Base-by-base conservation (phyloP, 2,797 vertebrate genomes). In the Pipistrellus pygmaeus region DNA sequence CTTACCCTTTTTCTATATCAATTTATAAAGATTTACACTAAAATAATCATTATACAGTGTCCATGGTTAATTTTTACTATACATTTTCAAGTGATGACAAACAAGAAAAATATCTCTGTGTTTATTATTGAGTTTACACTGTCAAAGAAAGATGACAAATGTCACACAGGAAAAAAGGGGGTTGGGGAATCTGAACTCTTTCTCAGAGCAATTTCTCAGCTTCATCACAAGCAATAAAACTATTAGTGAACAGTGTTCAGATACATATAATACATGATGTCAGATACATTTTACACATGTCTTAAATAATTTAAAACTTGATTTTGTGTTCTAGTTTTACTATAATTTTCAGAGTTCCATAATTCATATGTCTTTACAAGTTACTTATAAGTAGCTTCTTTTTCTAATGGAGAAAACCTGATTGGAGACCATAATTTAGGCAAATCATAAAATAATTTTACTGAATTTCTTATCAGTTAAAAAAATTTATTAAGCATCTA, bases 101-200 rank as follows among this genome's bases (percentile, higher is more conserved):
- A 88, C 8, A 81, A 88, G 51, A 90, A 89, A 91, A 91, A 89
- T 73, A 6, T 91, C 30, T 66, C 41, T 14, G 17, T 68, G 76
- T 91, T 90, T 93, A 57, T 64, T 91, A 35, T 14, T 83, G 30
- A 91, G 12, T 95, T 96, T 92, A 27, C 13, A 93, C 27, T 83
- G 53, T 83, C 75, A 91, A 93, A 72, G n/a, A 93, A 92, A 94
- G 21, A 94, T 85, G 18, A 78, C 51, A 97, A 89, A 85, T 82
- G 25, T 62, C 55, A 93, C 20, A 71, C 1, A 55, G 25, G 20
- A 27, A 93, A 92, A 84, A 71, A 6, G 38, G 12, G 25, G 68
- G 14, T 35, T 3, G 38, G 6, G 38, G 6, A 41, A 44, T 64
- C 23, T 77, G 86, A 95, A 86, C 21, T 46, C 66, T 57, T 82